phyloP scores from a whole-genome alignment of 2,888 invertebrate species.

The Tinea pellionella region DNA sequence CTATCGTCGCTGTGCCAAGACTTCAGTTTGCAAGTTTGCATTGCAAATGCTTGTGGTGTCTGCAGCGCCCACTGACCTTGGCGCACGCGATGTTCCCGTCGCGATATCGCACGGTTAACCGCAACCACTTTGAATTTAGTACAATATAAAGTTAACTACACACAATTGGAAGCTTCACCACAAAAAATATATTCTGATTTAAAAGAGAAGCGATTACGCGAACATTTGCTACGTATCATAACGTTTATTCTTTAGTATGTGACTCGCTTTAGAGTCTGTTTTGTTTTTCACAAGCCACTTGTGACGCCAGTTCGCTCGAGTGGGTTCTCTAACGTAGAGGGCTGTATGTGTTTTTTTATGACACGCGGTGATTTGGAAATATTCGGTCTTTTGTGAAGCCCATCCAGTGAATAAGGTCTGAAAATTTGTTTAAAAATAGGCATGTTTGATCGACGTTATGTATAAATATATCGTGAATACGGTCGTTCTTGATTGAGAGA shows the following conservation, averaged over 20 bases:
- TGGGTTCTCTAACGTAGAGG: background rate
- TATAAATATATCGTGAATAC: background rate
- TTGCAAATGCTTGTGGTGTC: slow-evolving; percentile 17
- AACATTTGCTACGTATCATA: background rate
- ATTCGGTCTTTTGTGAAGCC: background rate
- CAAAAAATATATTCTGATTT: background rate
- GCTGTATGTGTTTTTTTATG: background rate
- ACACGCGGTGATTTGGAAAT: background rate
- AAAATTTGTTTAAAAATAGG: background rate
- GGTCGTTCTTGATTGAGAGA: too few species aligned
- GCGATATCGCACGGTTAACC: slow-evolving; percentile 28
- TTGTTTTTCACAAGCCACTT: background rate
- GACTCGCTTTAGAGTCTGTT: background rate
- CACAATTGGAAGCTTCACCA: background rate
- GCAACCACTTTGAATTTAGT: background rate
- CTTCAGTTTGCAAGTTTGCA: background rate
- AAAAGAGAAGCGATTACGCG: background rate
- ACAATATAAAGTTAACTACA: background rate
- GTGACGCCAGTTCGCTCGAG: background rate
- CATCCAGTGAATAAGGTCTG: background rate
- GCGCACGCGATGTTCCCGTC: slow-evolving; percentile 27
- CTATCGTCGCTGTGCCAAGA: background rate
- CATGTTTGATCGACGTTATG: background rate
- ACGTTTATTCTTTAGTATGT: background rate
- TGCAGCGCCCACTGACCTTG: slow-evolving; percentile 31